Base-by-base conservation (phyloP, 2,888 invertebrate genomes). In the Physocephala rufipes region DNA sequence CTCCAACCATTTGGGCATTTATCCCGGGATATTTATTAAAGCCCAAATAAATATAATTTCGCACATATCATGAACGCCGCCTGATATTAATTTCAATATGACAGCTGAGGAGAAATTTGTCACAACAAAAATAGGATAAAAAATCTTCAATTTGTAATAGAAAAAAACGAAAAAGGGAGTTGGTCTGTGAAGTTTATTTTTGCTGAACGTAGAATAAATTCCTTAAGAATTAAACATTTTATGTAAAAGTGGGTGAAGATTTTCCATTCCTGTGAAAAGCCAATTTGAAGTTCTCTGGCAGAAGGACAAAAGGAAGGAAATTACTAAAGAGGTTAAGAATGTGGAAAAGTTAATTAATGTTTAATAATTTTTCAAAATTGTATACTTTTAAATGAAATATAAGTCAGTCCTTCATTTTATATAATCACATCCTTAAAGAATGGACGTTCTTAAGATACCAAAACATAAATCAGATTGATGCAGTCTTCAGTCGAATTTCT, bases 101-200 rank as follows among this genome's bases (percentile, higher is more conserved):
- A 49, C 49, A 66, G 53, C 24, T 19, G 49, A 43, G 26, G 16
- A 67, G 47, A 67, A 58, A 24, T 30, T 24, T 61, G 67, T 68
- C 67, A 68, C 59, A 68, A 68, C 67, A 68, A 49, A 12, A 64
- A 47, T 21, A 36, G 36, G n/a, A 4, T 19, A 63, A 53, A 16
- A 66, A 63, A 66, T 2, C 16, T n/a, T 67, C 59, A 55, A 55
- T 55, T 53, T 66, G 51, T 30, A 49, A 21, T 15, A 51, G 19
- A 64, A 70, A 70, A 70, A 63, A 43, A 49, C 28, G 21, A 58
- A 58, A 51, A 64, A 70, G 70, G 70, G 70, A 70, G 70, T 64
- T 58, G 64, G 58, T 64, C 24, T 21, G 45, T 13, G 26, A 21
- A 21, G 47, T 61, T 12, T 13, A 47, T 68, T 61, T 68, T 68